Conservation (phyloP, 2,797 vertebrate species). For the Enteromius afrohamiltoni region DNA sequence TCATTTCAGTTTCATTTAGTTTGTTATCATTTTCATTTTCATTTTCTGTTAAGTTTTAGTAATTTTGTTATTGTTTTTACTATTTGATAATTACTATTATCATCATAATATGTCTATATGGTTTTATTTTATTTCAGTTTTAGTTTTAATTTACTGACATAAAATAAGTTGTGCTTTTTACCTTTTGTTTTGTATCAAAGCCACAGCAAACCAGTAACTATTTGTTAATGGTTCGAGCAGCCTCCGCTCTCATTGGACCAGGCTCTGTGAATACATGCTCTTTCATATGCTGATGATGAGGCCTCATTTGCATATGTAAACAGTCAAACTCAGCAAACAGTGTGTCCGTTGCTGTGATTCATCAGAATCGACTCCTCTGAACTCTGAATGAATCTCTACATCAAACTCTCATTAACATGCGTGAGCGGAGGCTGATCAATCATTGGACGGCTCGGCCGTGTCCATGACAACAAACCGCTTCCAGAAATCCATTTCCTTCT, state of each 20-base stretch:
- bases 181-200: background rate
- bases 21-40: too few relatives aligned
- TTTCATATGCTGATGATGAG: background rate
- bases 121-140: background rate
- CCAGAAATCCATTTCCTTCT: slow-evolving; percentile 1
- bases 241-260: background rate
- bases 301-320: background rate
- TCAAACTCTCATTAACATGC: background rate
- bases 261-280: background rate
- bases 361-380: background rate
- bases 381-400: background rate
- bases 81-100: background rate
- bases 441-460: background rate
- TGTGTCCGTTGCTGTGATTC: background rate
- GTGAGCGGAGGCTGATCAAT: background rate
- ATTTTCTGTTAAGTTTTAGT: background rate
- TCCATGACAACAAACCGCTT: background rate
- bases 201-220: background rate
- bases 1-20: background rate
- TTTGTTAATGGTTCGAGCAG: background rate
- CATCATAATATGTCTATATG: background rate
- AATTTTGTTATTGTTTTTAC: background rate
- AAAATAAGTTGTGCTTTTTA: background rate
- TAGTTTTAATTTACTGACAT: background rate
- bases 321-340: background rate